Percentiles rank a stretch among this genome's conserved stretches.
These are phyloP conservation scores for Drosophila formosana DNA, from an alignment of 2,888 invertebrate species.

Conservation along the genomic window DNA sequence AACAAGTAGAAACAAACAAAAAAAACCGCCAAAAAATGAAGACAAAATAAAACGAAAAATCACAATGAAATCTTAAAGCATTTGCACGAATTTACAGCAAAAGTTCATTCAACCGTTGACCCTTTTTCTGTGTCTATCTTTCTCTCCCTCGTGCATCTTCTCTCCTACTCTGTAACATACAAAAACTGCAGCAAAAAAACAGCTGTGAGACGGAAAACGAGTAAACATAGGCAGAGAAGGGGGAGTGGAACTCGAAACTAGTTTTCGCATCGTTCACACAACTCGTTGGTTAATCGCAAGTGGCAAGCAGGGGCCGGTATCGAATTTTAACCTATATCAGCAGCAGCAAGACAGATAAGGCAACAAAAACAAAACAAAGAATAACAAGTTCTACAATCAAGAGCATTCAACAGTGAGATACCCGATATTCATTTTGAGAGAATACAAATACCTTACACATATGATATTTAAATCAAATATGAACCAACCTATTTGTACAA, in stretches of 20 bases:
- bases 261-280: conserved; percentile 52
- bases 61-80: conserved; percentile 37
- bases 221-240: conserved; percentile 17
- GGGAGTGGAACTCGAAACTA: conserved; percentile 52
- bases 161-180: conserved; percentile 1
- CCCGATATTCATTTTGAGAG: too few relatives aligned
- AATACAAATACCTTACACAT: too few relatives aligned
- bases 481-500: too few relatives aligned
- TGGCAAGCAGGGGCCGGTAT: conserved; percentile 42
- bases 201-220: conserved; percentile 56
- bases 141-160: conserved; percentile 21
- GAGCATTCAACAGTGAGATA: too few relatives aligned
- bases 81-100: conserved; percentile 59
- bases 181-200: conserved; percentile 50
- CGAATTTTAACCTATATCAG: conserved; percentile 65
- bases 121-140: conserved; percentile 66
- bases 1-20: conserved; percentile 1
- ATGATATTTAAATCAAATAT: too few relatives aligned
- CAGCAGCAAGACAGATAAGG: conserved; percentile 34
- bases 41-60: conserved; percentile 3
- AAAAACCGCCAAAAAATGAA: background rate
- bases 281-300: conserved; percentile 29
- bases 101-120: conserved; percentile 82
- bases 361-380: conserved; percentile 3
- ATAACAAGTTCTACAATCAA: too few relatives aligned